Conservation (phyloP, 2,888 invertebrate species). For the Lasioglossum pauxillum region DNA sequence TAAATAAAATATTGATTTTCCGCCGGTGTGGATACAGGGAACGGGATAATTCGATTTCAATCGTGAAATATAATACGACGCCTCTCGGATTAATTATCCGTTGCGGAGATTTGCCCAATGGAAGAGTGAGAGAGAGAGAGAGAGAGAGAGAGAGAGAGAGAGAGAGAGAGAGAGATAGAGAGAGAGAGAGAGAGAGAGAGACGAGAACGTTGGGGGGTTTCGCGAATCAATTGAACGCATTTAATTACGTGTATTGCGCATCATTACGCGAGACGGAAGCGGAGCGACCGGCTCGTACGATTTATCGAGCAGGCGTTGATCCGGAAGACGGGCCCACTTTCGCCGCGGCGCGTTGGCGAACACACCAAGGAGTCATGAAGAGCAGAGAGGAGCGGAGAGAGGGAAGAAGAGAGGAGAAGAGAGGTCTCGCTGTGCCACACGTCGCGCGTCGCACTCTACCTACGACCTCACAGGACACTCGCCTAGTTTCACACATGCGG, state of each 20-base stretch:
- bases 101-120: neutral
- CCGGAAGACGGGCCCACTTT: slow-evolving; percentile 59
- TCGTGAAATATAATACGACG: slow-evolving; percentile 1
- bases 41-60: neutral
- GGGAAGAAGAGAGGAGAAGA: neutral
- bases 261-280: slow-evolving; percentile 48
- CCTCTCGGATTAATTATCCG: neutral
- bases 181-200: neutral
- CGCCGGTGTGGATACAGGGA: neutral
- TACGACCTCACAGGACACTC: slow-evolving; percentile 53
- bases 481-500: slow-evolving; percentile 40
- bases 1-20: neutral
- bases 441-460: slow-evolving; percentile 33
- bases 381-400: neutral
- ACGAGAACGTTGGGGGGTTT: neutral
- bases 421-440: neutral
- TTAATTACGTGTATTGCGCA: slow-evolving; percentile 14
- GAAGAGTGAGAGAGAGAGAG: neutral
- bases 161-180: neutral
- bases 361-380: neutral
- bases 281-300: slow-evolving; percentile 42
- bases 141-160: neutral
- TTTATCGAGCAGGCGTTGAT: slow-evolving; percentile 57
- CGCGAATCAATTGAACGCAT: slow-evolving; percentile 1
- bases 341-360: slow-evolving; percentile 33